Conservation (phyloP, 2,888 invertebrate genomes). For the Amblyteles armatorius region DNA sequence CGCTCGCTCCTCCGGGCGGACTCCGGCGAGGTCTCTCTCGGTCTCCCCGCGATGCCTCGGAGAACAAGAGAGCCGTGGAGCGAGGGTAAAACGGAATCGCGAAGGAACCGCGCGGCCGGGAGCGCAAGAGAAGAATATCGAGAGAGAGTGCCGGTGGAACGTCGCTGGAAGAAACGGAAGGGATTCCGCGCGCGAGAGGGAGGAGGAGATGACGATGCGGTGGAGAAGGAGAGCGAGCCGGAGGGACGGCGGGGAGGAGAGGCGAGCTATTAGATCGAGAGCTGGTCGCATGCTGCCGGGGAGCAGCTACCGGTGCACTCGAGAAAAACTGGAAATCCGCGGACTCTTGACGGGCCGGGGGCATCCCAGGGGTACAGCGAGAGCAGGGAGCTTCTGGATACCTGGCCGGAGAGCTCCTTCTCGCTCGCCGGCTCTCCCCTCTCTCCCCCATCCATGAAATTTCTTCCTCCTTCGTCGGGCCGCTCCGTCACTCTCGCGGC, state of each 20-base stretch:
- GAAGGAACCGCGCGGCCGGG: conserved; percentile 42
- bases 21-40: conserved; percentile 63
- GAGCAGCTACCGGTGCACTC: conserved; percentile 60
- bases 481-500: conserved; percentile 36
- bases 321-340: conserved; percentile 82
- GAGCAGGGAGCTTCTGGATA: conserved; percentile 60
- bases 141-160: background rate
- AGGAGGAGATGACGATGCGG: conserved; percentile 49
- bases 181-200: conserved; percentile 48
- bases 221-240: conserved; percentile 57
- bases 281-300: conserved; percentile 74
- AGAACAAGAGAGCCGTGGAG: conserved; percentile 28
- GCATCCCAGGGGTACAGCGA: conserved; percentile 71
- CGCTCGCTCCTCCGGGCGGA: conserved; percentile 60
- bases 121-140: conserved; percentile 23
- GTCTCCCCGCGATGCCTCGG: conserved; percentile 8
- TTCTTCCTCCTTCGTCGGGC: conserved; percentile 55
- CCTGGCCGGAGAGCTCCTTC: conserved; percentile 65
- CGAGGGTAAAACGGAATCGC: conserved; percentile 50
- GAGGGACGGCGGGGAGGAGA: conserved; percentile 63
- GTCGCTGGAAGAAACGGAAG: conserved; percentile 54
- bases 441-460: conserved; percentile 61
- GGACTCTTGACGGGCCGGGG: conserved; percentile 77
- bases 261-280: conserved; percentile 81
- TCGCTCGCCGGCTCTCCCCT: conserved; percentile 46